Evolutionary conservation across 2,888 invertebrate species (phyloP), one percentile per base, ranked within the genome.

Genomic region (Phania funesta): DNA sequence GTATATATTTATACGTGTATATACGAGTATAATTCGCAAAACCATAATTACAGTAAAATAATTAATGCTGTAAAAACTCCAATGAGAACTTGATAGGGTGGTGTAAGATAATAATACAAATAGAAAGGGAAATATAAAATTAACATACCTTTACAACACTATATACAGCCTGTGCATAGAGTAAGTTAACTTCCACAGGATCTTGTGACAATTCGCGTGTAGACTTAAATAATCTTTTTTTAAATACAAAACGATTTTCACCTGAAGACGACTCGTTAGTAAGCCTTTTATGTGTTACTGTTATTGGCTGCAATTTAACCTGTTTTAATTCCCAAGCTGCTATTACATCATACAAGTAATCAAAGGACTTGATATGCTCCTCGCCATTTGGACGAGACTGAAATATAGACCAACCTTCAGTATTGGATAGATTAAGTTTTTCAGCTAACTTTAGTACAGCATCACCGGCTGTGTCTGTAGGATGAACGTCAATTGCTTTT

Each of bases 361-460:
- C 96, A 89, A 97, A 96, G 1, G 96, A 96, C 60, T 97, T 93
- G 22, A 98, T 96, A 87, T 98, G 97, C 87, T 98, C 96, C 89
- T 98, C 98, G 1, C 94, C 94, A 85, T 96, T 96, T 0, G 95
- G 95, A 5, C 96, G 93, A 87, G 96, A 96, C 91, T 98, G 96
- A 91, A 97, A 98, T 84, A 98, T 95, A 0, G 98, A 97, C 98
- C 98, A 98, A 68, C 98, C 98, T 84, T 98, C 96, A 18, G 96
- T 92, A 70, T 95, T 95, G 54, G 95, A 92, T 22, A 98, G 93
- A 26, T 96, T 96, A 64, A 97, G 92, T 90, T 98, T 96, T 90
- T 97, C 97, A 0, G 98, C 97, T 29, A 98, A 92, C 86, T 97
- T 95, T 2, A 95, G 94, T 3, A 98, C 95, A 0, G 98, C 97